Conservation (phyloP, 2,888 invertebrate genomes). For the Iselma pallidipennis region DNA sequence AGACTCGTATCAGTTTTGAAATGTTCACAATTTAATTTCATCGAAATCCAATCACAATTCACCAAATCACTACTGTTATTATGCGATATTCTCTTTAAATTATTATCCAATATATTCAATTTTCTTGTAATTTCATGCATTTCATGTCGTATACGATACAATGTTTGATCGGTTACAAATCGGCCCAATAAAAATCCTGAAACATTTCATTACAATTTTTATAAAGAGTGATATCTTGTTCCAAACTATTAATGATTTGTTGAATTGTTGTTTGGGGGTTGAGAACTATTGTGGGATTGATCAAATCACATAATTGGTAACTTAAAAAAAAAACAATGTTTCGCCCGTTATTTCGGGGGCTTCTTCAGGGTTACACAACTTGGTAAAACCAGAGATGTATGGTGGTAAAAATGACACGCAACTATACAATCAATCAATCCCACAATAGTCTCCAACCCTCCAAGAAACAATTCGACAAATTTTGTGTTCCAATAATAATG, state of each 20-base stretch:
- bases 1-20: background rate
- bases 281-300: background rate
- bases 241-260: slow-evolving; percentile 1
- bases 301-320: background rate
- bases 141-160: slow-evolving; percentile 44
- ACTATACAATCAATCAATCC: too few species aligned
- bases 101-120: slow-evolving; percentile 28
- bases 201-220: slow-evolving; percentile 27
- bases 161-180: slow-evolving; percentile 53
- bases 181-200: slow-evolving; percentile 57
- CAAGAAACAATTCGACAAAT: too few species aligned
- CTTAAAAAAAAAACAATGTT: background rate
- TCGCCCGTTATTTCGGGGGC: background rate
- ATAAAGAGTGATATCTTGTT: slow-evolving; percentile 5
- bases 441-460: too few species aligned
- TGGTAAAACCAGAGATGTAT: too few species aligned
- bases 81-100: slow-evolving; percentile 33
- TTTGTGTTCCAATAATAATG: slow-evolving; percentile 5
- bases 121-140: slow-evolving; percentile 42
- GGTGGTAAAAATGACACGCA: too few species aligned
- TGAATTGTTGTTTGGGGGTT: background rate
- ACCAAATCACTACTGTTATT: slow-evolving; percentile 18
- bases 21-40: slow-evolving; percentile 8
- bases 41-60: slow-evolving; percentile 28
- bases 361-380: too few species aligned